Base-by-base conservation (phyloP, 2,797 vertebrate species). In the Macropus fuliginosus region DNA sequence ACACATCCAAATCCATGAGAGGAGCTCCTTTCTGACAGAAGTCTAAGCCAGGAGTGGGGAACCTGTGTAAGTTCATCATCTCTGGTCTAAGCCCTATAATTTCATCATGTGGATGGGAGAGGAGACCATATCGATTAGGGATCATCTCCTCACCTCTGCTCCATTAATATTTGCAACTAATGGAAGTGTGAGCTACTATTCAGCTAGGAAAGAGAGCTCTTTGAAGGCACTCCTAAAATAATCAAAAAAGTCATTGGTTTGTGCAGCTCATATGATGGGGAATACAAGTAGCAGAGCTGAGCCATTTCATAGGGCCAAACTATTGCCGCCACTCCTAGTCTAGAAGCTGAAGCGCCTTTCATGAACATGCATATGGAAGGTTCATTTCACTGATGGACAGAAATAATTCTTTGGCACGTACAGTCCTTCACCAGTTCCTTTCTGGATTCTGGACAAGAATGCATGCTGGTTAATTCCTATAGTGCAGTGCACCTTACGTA, bases 381-480 rank as follows among this genome's bases (percentile, higher is more conserved):
- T 24, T 2, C 95, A 90, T 81, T 94, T 97, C 94, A 96, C 93
- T 54, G 62, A 97, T 97, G 98, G 98, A 98, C 94, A 95, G 92
- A 96, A 97, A 96, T 94, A 94, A 98, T 97, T 96, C 95, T 97
- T 97, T 97, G 95, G 4, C 92, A 97, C 93, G 52, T 81, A 87
- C 97, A 97, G 97, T 97, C 96, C 98, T 96, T 97, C 94, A 96
- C 98, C 97, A 95, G 95, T 95, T 98, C 91, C n/a, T 97, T 98
- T 97, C 96, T 97, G 97, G 97, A 97, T 97, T 97, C 91, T 95
- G 96, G 94, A 96, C 97, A 92, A 94, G 95, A 62, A 98, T 97
- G 95, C 96, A 97, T 98, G 96, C 2, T 97, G 40, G 97, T 98
- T 96, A 98, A 97, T 96, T 96, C 97, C 97, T 97, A 59, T n/a